These are phyloP conservation scores for Wasmannia auropunctata DNA, from an alignment of 1,140 invertebrate species.

Conservation along the genomic window DNA sequence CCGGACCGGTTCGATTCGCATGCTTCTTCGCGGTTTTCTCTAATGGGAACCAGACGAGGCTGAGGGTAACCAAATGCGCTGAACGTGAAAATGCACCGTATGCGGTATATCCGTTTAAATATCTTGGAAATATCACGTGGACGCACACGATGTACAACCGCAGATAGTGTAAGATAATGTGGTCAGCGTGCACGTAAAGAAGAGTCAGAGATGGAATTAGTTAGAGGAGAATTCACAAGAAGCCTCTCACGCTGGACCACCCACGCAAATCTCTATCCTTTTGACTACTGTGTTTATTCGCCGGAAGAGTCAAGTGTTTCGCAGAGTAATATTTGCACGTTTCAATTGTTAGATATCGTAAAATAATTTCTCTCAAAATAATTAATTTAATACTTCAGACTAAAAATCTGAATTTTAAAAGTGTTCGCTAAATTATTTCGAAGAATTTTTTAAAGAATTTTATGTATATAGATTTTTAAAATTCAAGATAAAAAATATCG, in stretches of 20 bases:
- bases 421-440: background rate
- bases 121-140: conserved; percentile 6
- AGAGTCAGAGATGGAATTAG: conserved; percentile 28
- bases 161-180: conserved; percentile 19
- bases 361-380: background rate
- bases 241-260: conserved; percentile 27
- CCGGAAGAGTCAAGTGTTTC: background rate
- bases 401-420: no score
- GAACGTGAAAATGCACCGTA: conserved; percentile 8
- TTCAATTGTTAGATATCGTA: background rate
- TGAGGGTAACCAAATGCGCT: conserved; percentile 10
- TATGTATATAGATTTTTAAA: background rate
- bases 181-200: conserved; percentile 31
- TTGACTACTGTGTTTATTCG: conserved; percentile 5
- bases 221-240: background rate
- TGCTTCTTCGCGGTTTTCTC: conserved; percentile 47
- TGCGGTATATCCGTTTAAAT: conserved; percentile 5
- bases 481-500: background rate
- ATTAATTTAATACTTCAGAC: background rate
- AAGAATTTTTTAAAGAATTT: background rate
- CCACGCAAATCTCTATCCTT: background rate
- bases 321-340: background rate
- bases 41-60: background rate
- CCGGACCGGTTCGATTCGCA: conserved; percentile 51
- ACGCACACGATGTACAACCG: conserved; percentile 16